Percentiles rank a stretch among this genome's conserved stretches.
Conservation (phyloP, 2,888 invertebrate species). For the Protophormia terraenovae region DNA sequence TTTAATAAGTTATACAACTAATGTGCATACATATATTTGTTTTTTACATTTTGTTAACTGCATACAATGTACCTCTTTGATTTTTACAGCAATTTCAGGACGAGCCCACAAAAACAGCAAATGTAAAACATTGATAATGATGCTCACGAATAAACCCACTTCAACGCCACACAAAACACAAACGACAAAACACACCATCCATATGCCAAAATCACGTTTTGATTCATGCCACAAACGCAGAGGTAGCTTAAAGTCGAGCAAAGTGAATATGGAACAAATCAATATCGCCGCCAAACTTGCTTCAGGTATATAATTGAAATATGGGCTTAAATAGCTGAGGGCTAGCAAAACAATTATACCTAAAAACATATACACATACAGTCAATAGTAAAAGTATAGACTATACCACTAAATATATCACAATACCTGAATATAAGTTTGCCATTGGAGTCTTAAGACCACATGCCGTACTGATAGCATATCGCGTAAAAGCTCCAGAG, state of each 20-base stretch:
- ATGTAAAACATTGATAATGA: conserved; percentile 84
- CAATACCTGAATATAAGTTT: conserved; percentile 78
- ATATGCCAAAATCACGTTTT: conserved; percentile 85
- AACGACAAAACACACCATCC: conserved; percentile 86
- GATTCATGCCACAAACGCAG: conserved; percentile 83
- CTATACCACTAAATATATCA: background rate
- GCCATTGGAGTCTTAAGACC: conserved; percentile 92
- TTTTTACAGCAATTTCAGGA: conserved; percentile 82
- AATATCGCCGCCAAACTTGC: conserved; percentile 93
- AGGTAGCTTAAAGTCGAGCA: conserved; percentile 78
- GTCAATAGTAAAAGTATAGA: background rate
- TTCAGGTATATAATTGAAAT: conserved; percentile 93
- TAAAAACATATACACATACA: conserved; percentile 76
- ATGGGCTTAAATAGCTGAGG: conserved; percentile 92
- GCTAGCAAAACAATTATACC: conserved; percentile 91
- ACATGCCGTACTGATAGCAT: conserved; percentile 93
- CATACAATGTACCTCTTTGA: conserved; percentile 73
- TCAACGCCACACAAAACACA: conserved; percentile 89
- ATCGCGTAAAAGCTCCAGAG: conserved; percentile 92
- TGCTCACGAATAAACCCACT: conserved; percentile 89
- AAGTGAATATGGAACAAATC: conserved; percentile 88
- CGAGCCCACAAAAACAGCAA: conserved; percentile 87
- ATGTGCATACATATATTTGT: background rate
- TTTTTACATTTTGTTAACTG: background rate
- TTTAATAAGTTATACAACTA: no score